phyloP scores from a whole-genome alignment of 2,888 invertebrate genomes.

The Caenorhabditis sulstoni region DNA sequence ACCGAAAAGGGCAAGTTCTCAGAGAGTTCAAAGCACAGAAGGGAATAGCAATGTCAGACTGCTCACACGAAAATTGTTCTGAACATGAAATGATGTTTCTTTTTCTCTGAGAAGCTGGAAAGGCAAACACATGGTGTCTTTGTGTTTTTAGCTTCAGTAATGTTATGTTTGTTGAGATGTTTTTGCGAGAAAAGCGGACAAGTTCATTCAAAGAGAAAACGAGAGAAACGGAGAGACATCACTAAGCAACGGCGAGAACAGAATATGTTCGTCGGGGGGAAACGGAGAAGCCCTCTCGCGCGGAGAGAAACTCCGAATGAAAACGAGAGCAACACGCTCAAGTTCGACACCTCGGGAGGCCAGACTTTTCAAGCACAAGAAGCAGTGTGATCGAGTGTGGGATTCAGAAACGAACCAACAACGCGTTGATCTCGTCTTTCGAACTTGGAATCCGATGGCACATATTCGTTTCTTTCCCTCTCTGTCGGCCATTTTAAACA shows the following conservation, averaged over 20 bases:
- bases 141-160: background rate
- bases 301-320: too few relatives aligned
- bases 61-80: background rate
- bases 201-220: background rate
- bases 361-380: too few relatives aligned
- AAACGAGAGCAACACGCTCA: too few relatives aligned
- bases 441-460: slow-evolving; percentile 16
- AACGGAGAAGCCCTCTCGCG: slow-evolving; percentile 4
- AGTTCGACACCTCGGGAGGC: too few relatives aligned
- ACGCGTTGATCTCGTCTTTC: slow-evolving; percentile 19
- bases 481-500: slow-evolving; percentile 25
- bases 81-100: background rate
- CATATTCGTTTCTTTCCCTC: background rate
- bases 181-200: background rate
- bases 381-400: too few relatives aligned
- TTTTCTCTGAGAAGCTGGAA: background rate
- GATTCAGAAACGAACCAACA: too few relatives aligned
- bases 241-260: background rate
- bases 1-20: slow-evolving; percentile 21
- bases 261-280: background rate
- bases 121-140: background rate
- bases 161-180: background rate
- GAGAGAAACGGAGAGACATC: background rate
- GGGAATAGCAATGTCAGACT: background rate
- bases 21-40: slow-evolving; percentile 3